Evolutionary conservation across 2,113 vertebrate species (phyloP).

Genomic region (Eptatretus burgeri): DNA sequence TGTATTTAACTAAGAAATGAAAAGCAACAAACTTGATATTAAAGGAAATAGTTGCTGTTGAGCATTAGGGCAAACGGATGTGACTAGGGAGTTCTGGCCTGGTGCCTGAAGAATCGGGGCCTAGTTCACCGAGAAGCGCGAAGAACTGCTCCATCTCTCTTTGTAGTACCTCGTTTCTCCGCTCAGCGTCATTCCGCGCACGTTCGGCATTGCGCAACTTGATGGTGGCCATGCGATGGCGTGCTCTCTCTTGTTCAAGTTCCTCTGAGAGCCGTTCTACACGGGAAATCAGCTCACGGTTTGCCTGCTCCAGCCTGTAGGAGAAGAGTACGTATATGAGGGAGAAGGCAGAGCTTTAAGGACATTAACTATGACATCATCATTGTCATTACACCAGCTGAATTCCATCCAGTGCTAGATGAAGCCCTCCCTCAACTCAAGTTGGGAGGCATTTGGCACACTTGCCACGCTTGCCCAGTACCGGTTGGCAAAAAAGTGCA

Average conservation of each 20-base stretch:
- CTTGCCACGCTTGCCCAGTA: too few species aligned
- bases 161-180: conserved; percentile 77
- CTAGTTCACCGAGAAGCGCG: conserved; percentile 53
- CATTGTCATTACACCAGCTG: not conserved
- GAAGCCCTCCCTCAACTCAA: too few species aligned
- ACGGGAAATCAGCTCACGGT: conserved; percentile 56
- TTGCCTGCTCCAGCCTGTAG: conserved; percentile 58
- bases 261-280: conserved; percentile 61
- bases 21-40: too few species aligned
- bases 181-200: conserved; percentile 77
- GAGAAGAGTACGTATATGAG: not conserved
- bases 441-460: too few species aligned
- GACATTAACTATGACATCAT: conserved; percentile 1
- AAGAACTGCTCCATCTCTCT: conserved; percentile 99
- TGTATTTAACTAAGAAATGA: too few species aligned
- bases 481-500: too few species aligned
- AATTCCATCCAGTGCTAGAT: too few species aligned
- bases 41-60: too few species aligned
- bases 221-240: conserved; percentile 97
- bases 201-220: conserved; percentile 83
- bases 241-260: conserved; percentile 83
- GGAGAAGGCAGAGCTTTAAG: not conserved
- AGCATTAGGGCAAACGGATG: too few species aligned
- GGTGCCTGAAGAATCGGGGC: too few species aligned
- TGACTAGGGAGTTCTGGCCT: too few species aligned